Evolutionary conservation across 2,888 invertebrate genomes (phyloP), one percentile per base, ranked within the genome.

Genomic region (Acrocyrtus sp.): DNA sequence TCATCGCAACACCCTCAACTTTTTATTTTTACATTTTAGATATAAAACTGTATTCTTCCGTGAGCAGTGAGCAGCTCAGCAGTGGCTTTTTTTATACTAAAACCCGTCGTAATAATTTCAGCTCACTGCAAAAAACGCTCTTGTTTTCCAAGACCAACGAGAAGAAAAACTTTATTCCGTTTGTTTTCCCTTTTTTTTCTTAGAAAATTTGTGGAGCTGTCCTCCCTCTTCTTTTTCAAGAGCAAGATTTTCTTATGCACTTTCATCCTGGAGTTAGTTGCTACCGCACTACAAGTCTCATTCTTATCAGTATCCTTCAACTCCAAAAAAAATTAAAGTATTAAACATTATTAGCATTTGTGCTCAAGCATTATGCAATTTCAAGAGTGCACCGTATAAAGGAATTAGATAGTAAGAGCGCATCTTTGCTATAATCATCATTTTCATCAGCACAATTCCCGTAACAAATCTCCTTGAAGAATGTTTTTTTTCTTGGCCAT

Each of bases 341-440:
- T 72, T 66, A 72, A 72, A 73, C 73, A 67, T 62, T 51, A 61
- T 66, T 62, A 67, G 67, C 61, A 67, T 73, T 60, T 73, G 72
- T 60, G 56, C 54, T 66, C 60, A 60, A 43, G 60, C 65, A 45
- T 50, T 56, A 41, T 48, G 43, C 17, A 51, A 50, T 27, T 8
- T 34, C 62, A 39, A 34, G 34, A 34, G 12, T 34, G 6, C 34
- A 34, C 34, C 34, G 34, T 34, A 34, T 34, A 34, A 34, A 5
- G 6, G 34, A 34, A 34, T 34, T n/a, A n/a, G n/a, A n/a, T n/a
- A n/a, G n/a, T n/a, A n/a, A 39, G 39, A 39, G 45, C 45, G 34
- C 34, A 34, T 8, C 12, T 34, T 34, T 8, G 12, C 5, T 34
- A 34, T 34, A 39, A 17, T 62, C 51, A 39, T 47, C 45, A 65